phyloP scores from a whole-genome alignment of 2,113 vertebrate genomes.

The Seriola dumerili region DNA sequence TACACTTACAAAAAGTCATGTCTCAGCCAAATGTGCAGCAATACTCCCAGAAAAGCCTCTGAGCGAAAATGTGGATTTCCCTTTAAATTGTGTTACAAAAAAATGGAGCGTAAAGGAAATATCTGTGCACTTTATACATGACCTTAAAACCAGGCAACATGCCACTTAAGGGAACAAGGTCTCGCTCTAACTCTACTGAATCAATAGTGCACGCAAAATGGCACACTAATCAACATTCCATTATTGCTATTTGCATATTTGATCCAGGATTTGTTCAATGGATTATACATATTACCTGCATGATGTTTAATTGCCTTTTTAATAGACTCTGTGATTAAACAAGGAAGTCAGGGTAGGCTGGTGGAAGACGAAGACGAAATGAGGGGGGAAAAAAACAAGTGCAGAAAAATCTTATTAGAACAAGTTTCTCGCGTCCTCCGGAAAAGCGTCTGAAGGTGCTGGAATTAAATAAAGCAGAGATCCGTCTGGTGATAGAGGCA shows the following conservation, averaged over 20 bases:
- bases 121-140: constrained; percentile 6
- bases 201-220: constrained; percentile 78
- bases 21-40: constrained; percentile 50
- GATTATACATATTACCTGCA: constrained; percentile 85
- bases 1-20: constrained; percentile 40
- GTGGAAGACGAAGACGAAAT: constrained; percentile 48
- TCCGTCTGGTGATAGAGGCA: constrained; percentile 70
- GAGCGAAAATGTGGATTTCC: constrained; percentile 25
- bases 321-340: constrained; percentile 81
- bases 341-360: constrained; percentile 60
- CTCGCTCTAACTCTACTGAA: constrained; percentile 63
- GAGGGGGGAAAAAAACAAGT: constrained; percentile 23
- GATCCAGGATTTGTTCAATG: constrained; percentile 82
- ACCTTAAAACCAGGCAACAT: constrained; percentile 40
- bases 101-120: constrained; percentile 35
- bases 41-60: constrained; percentile 23
- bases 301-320: constrained; percentile 86
- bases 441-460: constrained; percentile 56
- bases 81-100: constrained; percentile 14
- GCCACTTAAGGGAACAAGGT: constrained; percentile 45
- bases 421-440: constrained; percentile 64
- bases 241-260: constrained; percentile 82
- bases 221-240: constrained; percentile 79
- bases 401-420: constrained; percentile 69
- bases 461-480: constrained; percentile 76